A percentile compares a stretch with the other conserved stretches of the same genome.
Evolutionary conservation across 2,888 invertebrate species (phyloP).

Genomic region (Dryadula phaetusa): DNA sequence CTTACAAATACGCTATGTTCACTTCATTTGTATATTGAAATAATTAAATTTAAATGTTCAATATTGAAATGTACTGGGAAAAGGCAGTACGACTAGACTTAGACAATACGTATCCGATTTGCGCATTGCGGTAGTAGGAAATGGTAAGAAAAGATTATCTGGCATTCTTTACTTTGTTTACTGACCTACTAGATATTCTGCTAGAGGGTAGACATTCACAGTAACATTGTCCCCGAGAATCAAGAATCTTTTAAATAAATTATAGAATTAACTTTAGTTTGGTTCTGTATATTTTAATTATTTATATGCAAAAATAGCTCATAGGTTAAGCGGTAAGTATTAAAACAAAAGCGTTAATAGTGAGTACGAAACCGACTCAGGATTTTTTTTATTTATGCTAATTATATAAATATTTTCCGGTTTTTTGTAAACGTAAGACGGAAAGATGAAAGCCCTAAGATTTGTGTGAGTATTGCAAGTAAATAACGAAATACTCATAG

Average conservation of each 20-base stretch:
- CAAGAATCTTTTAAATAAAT: not conserved
- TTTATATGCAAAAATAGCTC: not conserved
- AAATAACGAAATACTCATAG: no score
- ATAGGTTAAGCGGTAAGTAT: no score
- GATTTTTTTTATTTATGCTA: no score
- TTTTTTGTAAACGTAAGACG: no score
- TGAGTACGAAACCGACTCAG: no score
- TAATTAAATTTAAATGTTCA: slow-evolving; percentile 11
- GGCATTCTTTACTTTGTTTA: slow-evolving; percentile 21
- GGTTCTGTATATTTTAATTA: not conserved
- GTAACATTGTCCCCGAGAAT: not conserved
- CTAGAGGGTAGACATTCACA: not conserved
- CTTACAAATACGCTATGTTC: not conserved
- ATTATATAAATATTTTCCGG: no score
- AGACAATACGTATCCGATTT: slow-evolving; percentile 15
- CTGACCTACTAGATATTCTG: slow-evolving; percentile 20
- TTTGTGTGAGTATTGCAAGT: no score
- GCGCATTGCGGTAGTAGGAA: slow-evolving; percentile 25
- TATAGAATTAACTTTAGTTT: not conserved
- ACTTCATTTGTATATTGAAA: not conserved
- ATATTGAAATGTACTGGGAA: slow-evolving; percentile 2
- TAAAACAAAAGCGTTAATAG: no score
- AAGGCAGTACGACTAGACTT: not conserved
- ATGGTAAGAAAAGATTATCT: slow-evolving; percentile 16
- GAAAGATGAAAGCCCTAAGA: no score